Evolutionary conservation across 2,113 vertebrate genomes (phyloP), one percentile per base, ranked within the genome.

Genomic region (Ammodytes dubius): DNA sequence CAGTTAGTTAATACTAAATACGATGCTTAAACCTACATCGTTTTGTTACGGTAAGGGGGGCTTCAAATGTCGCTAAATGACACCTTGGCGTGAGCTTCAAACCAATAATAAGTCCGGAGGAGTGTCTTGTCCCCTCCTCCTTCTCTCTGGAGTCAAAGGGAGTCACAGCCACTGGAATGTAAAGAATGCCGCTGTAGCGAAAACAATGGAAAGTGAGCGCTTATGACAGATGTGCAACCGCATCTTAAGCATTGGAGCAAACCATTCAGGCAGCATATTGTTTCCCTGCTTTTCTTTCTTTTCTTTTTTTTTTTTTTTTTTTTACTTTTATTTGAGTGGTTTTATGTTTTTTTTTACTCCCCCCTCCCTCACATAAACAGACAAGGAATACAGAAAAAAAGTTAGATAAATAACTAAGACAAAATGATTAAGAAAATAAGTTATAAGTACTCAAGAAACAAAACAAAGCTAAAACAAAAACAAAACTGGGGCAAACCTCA

Each of bases 91-190:
- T 19, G 49, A 69, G 37, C 52, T 56, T 58, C 66, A 50, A 70
- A 45, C 11, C 57, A 39, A 54, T 15, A 68, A 2, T 19, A 7
- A 37, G 53, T 54, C 61, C 3, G 0, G 70, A 78, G 70, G 74
- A 87, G 56, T 53, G 76, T 65, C 70, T 10, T 10, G 50, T 74
- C 71, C 50, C 68, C 43, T 72, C 71, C 54, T 82, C 79, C 49
- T 71, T 71, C 47, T 58, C 35, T 57, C 49, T 12, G 46, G 46
- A 80, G 73, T 85, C 68, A 70, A 73, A 87, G 84, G 86, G 82
- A 91, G 86, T 84, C 77, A 70, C 84, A 58, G 77, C 73, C 83
- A n/a, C 76, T 73, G 84, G 91, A 90, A 91, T 91, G 85, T 77
- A 39, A 85, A 86, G 87, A 88, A 89, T 90, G 88, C 83, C 75